Percentiles rank a stretch among this genome's conserved stretches.
Evolutionary conservation across 64 coral and sea anemone species (phyloP).

Genomic region (Astreopora myriophthalma): DNA sequence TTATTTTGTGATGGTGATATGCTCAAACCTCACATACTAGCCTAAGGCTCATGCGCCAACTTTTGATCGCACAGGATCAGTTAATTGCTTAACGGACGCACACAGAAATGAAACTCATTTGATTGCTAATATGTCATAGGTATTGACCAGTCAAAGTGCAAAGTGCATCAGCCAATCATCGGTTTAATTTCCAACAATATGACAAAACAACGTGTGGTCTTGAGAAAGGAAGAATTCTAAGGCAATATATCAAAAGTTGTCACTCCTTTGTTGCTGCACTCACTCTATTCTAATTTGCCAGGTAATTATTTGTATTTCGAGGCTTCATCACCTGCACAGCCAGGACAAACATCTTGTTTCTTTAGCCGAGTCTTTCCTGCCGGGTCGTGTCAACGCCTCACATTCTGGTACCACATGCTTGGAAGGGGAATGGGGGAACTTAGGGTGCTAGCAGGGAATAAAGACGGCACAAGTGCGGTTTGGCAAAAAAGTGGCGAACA

Average conservation of each 20-base stretch:
- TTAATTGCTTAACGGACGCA: too few species aligned
- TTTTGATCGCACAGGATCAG: too few species aligned
- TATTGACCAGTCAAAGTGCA: too few species aligned
- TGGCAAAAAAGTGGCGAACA: constrained; percentile 28
- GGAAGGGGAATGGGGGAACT: constrained; percentile 7
- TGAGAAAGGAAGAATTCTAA: background rate
- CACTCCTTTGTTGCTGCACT: background rate
- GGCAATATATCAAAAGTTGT: background rate
- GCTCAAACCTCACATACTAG: too few species aligned
- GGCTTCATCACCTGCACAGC: background rate
- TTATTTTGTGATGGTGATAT: too few species aligned
- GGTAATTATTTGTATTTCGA: constrained; percentile 64
- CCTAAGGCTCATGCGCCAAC: too few species aligned
- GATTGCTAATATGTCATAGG: too few species aligned
- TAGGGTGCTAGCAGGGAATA: background rate
- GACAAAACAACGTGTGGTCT: too few species aligned
- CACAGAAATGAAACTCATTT: too few species aligned
- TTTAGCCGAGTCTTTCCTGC: background rate
- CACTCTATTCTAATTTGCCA: background rate
- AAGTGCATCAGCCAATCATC: too few species aligned
- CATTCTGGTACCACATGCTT: constrained; percentile 37
- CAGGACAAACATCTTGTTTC: background rate
- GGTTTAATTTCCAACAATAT: background rate
- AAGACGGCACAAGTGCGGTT: background rate
- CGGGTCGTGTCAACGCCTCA: background rate